Percentiles rank a stretch among this genome's conserved stretches.
Conservation (phyloP, 2,888 invertebrate species). For the Dusona sp. region DNA sequence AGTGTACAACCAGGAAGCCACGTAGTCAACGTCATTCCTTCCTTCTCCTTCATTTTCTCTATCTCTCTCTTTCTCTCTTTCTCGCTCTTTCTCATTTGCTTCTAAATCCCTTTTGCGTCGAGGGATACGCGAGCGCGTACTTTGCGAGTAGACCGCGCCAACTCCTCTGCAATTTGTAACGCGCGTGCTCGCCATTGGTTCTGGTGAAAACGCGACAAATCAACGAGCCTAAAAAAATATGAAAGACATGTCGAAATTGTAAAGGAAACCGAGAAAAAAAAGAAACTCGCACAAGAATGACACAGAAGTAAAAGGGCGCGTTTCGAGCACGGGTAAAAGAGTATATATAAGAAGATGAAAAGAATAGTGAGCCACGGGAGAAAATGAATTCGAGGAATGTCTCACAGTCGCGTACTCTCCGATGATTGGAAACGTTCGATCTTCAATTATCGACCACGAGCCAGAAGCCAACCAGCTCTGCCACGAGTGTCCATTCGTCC, state of each 20-base stretch:
- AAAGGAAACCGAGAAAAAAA: constrained; percentile 37
- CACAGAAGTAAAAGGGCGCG: constrained; percentile 10
- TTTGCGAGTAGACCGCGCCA: constrained; percentile 35
- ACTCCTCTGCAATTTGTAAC: constrained; percentile 61
- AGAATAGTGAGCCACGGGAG: constrained; percentile 45
- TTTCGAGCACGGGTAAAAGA: background rate
- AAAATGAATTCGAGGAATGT: constrained; percentile 65
- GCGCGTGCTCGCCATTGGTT: constrained; percentile 43
- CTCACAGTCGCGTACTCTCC: constrained; percentile 62
- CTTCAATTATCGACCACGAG: constrained; percentile 66
- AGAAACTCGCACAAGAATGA: background rate
- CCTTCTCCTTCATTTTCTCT: constrained; percentile 28
- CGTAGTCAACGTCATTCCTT: constrained; percentile 54
- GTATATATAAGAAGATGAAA: constrained; percentile 25
- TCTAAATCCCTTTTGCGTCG: constrained; percentile 66
- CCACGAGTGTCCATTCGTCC: constrained; percentile 1
- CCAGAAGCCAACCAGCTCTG: constrained; percentile 42
- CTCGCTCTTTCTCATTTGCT: constrained; percentile 34
- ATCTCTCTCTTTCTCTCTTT: constrained; percentile 33
- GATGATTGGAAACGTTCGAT: constrained; percentile 69
- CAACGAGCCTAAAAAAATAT: constrained; percentile 31
- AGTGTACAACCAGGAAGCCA: constrained; percentile 72
- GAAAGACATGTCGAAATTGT: constrained; percentile 51
- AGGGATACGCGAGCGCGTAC: constrained; percentile 49
- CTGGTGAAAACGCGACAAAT: constrained; percentile 63